A percentile compares a stretch with the other conserved stretches of the same genome.
These are phyloP conservation scores for Drosophila sechellia DNA, from an alignment of 1,140 invertebrate species.

Conservation along the genomic window DNA sequence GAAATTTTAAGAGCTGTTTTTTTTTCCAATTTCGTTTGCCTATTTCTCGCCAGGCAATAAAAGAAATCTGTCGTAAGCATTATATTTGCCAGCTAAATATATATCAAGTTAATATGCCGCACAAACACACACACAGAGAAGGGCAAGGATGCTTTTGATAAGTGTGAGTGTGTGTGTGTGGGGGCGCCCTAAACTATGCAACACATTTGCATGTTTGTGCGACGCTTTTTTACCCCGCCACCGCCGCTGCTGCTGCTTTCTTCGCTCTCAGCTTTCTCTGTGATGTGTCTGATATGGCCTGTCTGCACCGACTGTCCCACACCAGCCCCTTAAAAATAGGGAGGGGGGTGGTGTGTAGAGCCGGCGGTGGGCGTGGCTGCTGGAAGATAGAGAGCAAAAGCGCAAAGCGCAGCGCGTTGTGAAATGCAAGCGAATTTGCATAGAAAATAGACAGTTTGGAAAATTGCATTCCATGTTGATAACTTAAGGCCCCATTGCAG, in stretches of 20 bases:
- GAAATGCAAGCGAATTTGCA: slow-evolving; percentile 80
- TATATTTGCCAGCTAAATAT: slow-evolving; percentile 63
- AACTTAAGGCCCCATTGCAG: slow-evolving; percentile 73
- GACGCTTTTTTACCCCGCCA: slow-evolving; percentile 25
- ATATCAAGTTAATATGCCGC: slow-evolving; percentile 74
- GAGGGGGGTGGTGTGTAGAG: not conserved
- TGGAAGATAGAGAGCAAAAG: slow-evolving; percentile 15
- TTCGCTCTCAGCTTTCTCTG: slow-evolving; percentile 16
- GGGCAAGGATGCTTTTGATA: slow-evolving; percentile 17
- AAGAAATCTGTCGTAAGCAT: slow-evolving; percentile 61
- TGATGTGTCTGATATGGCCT: slow-evolving; percentile 38
- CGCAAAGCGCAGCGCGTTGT: slow-evolving; percentile 41
- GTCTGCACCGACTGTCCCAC: slow-evolving; percentile 19
- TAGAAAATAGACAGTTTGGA: slow-evolving; percentile 82
- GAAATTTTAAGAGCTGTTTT: no score
- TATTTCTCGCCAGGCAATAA: slow-evolving; percentile 7
- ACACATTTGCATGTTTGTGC: slow-evolving; percentile 77
- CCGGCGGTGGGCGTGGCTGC: slow-evolving; percentile 5
- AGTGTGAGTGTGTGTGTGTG: slow-evolving; percentile 22
- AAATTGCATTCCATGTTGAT: slow-evolving; percentile 82
- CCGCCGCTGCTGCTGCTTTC: slow-evolving; percentile 12
- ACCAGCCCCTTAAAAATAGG: not conserved
- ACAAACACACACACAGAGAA: slow-evolving; percentile 10
- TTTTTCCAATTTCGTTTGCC: slow-evolving; percentile 13
- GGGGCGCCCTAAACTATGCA: slow-evolving; percentile 70